Evolutionary conservation across 1,140 invertebrate genomes (phyloP), one percentile per base, ranked within the genome.

Genomic region (Sycophila sp.): DNA sequence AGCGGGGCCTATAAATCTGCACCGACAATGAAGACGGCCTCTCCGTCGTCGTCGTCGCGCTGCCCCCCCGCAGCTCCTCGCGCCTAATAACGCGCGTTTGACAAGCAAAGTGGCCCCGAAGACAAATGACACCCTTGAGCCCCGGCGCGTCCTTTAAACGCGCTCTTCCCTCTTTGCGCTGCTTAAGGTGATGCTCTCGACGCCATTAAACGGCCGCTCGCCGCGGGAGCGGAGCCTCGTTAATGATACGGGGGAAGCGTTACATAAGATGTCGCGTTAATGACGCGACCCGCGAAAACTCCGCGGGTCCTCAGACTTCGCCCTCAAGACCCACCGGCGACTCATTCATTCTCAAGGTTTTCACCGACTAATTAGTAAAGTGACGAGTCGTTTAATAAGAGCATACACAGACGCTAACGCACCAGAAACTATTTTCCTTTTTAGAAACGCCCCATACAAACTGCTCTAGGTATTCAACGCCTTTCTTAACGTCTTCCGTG

Each of bases 51-150:
- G n/a, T n/a, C n/a, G n/a, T n/a, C n/a, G 42, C 42, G 11, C 8
- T 40, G 19, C 30, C 0, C 11, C n/a, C 32, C 28, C 13, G 17
- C 8, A 3, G 49, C 34, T 38, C n/a, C 17, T n/a, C 42, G 49
- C 71, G 69, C 60, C 63, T 70, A 76, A 79, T 69, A 60, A 67
- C 65, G 55, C 26, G 49, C 69, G 74, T 77, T 75, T 74, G 78
- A 77, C 77, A 78, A 77, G 78, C 75, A 77, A 80, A 80, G 78
- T 77, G 75, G 76, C 72, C 63, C 65, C 71, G 76, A 80, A 79
- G 77, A 79, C 77, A 78, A 79, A 79, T 79, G 76, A 74, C 73
- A 76, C 59, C 72, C 78, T 75, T 72, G 70, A 56, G 32, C 36
- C 53, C n/a, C 51, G 19, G 22, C 34, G 49, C 63, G 55, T 11